phyloP scores from a whole-genome alignment of 2,888 invertebrate genomes.

The Barypeithes pellucidus region DNA sequence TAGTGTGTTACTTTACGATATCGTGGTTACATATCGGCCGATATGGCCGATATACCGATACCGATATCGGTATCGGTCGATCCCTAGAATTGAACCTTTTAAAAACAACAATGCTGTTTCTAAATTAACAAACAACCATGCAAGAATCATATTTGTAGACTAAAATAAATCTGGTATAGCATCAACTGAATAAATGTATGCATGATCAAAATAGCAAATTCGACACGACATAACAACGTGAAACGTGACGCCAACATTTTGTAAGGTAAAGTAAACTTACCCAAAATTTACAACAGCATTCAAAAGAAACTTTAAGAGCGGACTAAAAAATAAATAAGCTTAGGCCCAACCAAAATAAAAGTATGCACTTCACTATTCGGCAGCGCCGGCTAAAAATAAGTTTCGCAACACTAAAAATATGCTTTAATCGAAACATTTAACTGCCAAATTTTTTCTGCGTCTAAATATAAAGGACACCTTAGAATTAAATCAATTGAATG shows the following conservation, averaged over 20 bases:
- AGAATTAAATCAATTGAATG: slow-evolving; percentile 11
- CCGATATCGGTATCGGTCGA: too few relatives aligned
- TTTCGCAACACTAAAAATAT: slow-evolving; percentile 44
- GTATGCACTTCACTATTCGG: slow-evolving; percentile 39
- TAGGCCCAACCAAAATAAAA: slow-evolving; percentile 36
- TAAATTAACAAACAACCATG: too few relatives aligned
- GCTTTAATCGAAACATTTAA: slow-evolving; percentile 40
- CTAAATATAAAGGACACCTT: slow-evolving; percentile 29
- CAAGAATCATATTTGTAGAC: too few relatives aligned
- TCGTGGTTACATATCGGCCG: too few relatives aligned
- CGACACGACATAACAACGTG: background rate
- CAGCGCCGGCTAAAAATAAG: slow-evolving; percentile 40
- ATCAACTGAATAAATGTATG: background rate
- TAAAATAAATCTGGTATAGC: too few relatives aligned
- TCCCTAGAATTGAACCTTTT: too few relatives aligned
- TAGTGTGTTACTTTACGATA: too few relatives aligned
- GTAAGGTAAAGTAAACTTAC: background rate
- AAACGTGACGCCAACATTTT: background rate
- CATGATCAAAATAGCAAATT: background rate
- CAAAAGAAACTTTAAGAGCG: slow-evolving; percentile 18
- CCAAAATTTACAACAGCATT: slow-evolving; percentile 5
- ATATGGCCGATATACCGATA: too few relatives aligned
- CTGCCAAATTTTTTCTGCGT: slow-evolving; percentile 49
- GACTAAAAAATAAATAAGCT: slow-evolving; percentile 36
- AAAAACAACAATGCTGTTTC: too few relatives aligned